These are phyloP conservation scores for Hippocampus comes DNA, from an alignment of 2,113 vertebrate species.

Conservation along the genomic window DNA sequence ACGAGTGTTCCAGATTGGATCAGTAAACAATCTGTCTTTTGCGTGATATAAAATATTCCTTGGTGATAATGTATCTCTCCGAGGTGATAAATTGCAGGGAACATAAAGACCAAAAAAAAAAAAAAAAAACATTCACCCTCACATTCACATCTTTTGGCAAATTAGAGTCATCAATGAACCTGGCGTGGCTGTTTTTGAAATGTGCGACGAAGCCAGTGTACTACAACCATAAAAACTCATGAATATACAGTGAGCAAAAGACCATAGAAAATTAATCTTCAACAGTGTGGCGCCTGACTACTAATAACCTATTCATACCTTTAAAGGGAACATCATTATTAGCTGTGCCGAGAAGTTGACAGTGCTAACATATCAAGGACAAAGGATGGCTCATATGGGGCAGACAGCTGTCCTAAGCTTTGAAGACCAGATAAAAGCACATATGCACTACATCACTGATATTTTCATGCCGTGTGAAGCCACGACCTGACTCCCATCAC, in stretches of 20 bases:
- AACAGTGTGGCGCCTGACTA: neutral
- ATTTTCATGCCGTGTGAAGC: constrained; percentile 8
- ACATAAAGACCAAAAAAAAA: no score
- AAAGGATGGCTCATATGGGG: constrained; percentile 34
- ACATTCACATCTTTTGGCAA: no score
- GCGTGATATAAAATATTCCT: no score
- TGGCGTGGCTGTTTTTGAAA: no score
- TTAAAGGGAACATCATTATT: neutral
- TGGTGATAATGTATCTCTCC: neutral
- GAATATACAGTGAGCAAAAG: neutral
- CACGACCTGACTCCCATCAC: constrained; percentile 12
- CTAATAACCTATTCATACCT: neutral
- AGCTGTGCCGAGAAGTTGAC: neutral
- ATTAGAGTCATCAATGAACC: no score
- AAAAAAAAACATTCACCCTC: no score
- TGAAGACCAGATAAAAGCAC: constrained; percentile 73
- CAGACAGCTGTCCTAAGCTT: constrained; percentile 70
- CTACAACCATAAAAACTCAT: no score
- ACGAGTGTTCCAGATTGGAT: constrained; percentile 17
- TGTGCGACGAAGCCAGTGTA: no score
- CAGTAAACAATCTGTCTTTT: constrained; percentile 6
- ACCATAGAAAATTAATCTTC: neutral
- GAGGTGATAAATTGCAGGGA: no score
- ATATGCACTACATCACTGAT: constrained; percentile 56
- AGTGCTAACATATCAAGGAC: constrained; percentile 12